Conservation (phyloP, 2,888 invertebrate species). For the Aporophyla lueneburgensis region DNA sequence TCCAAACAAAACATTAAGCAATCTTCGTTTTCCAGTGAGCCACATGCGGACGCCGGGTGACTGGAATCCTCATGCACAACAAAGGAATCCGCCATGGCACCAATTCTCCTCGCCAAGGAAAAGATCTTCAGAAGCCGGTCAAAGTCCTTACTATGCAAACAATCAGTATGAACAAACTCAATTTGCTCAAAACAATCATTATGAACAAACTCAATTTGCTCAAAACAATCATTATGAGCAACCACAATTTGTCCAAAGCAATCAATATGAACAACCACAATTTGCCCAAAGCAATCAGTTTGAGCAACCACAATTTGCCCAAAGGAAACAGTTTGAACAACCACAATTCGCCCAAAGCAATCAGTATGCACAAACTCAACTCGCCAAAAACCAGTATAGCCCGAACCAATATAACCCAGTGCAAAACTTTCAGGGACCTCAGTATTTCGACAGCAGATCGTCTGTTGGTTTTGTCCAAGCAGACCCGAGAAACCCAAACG, state of each 20-base stretch:
- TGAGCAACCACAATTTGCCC: conserved; percentile 31
- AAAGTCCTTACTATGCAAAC: conserved; percentile 54
- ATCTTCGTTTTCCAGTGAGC: conserved; percentile 76
- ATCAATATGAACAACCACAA: conserved; percentile 44
- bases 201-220: conserved; percentile 41
- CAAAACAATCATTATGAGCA: conserved; percentile 42
- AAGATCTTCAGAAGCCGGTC: conserved; percentile 80
- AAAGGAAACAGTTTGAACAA: conserved; percentile 20
- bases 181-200: too few relatives aligned
- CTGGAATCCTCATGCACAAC: conserved; percentile 77
- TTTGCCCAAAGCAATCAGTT: conserved; percentile 39
- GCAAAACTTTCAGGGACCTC: conserved; percentile 66
- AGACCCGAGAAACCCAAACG: conserved; percentile 78
- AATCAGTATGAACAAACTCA: too few relatives aligned
- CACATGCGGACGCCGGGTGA: conserved; percentile 79
- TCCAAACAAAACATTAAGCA: conserved; percentile 43
- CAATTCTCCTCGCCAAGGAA: conserved; percentile 85
- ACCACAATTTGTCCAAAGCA: too few relatives aligned
- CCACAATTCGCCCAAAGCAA: background rate
- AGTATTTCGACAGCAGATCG: conserved; percentile 76
- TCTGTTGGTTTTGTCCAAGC: conserved; percentile 69
- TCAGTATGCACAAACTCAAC: conserved; percentile 8
- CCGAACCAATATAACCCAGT: conserved; percentile 30
- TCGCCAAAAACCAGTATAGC: conserved; percentile 20
- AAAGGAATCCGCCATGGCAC: conserved; percentile 84